Conservation (phyloP, 2,113 vertebrate genomes). For the Phyllopteryx taeniolatus region DNA sequence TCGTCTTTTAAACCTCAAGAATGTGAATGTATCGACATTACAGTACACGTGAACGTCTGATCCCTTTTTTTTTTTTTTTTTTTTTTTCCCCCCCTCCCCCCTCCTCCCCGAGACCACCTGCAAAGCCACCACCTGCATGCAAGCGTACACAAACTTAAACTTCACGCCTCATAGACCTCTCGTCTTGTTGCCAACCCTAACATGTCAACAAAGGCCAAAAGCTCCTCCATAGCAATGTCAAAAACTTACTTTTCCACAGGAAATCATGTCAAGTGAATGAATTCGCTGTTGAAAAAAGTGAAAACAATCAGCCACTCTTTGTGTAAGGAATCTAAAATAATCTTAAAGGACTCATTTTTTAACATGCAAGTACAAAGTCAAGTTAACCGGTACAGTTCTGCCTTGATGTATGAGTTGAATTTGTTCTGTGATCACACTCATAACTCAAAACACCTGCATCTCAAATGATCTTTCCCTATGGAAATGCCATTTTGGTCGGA, state of each 20-base stretch:
- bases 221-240: background rate
- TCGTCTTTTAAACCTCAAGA: background rate
- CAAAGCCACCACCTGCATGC: background rate
- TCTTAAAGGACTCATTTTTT: no score
- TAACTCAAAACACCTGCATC: no score
- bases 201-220: background rate
- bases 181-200: background rate
- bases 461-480: no score
- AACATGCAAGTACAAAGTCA: no score
- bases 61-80: background rate
- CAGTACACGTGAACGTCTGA: background rate
- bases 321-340: no score
- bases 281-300: background rate
- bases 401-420: no score
- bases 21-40: background rate
- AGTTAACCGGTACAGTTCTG: no score
- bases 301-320: no score
- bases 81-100: background rate
- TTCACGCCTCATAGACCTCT: background rate
- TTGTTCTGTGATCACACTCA: no score
- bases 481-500: no score
- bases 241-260: background rate
- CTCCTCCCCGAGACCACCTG: background rate
- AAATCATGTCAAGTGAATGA: no score
- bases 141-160: background rate